Base-by-base conservation (phyloP, 37 sponge, comb jelly and placozoan genomes). In the Halichondria panicea region DNA sequence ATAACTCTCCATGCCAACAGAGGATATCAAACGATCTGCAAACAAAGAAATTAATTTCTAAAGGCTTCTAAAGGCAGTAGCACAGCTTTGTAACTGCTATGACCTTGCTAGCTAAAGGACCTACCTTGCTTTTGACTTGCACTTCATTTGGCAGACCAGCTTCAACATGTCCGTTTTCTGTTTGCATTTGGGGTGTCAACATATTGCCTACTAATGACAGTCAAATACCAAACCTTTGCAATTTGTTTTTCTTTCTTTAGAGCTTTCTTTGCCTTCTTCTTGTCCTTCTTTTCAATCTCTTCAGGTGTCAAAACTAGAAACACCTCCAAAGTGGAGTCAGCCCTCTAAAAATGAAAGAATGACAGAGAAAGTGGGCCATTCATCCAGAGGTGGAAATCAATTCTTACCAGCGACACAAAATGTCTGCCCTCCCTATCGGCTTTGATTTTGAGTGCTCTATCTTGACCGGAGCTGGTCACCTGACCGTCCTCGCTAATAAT, bases 201-300 rank as follows among this genome's bases (percentile, higher is more conserved):
- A 1, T 60, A 22, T 7, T 22, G n/a, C n/a, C n/a, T n/a, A n/a
- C n/a, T n/a, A n/a, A n/a, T n/a, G n/a, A n/a, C n/a, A 4, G 13
- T 13, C 66, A 24, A 0, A 2, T 19, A 77, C 77, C 77, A 66
- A 7, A 53, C 19, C 56, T 77, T 65, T 21, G 37, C 40, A 24
- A 56, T 28, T 9, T 30, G 4, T 37, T 63, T 25, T 19, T 43
- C 55, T 46, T 55, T 82, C 43, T 89, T 85, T 28, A 30, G 32
- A 1, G 67, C 72, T 65, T 83, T 91, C 83, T 72, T 96, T 39
- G 21, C 45, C 43, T 66, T 84, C 79, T 79, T 93, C 67, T 82
- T 93, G 43, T 63, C 30, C 39, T 53, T 33, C 53, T 69, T 73
- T 42, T 80, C 65, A 27, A 83, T 44, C 36, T 90, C 97, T 63